Conservation (phyloP, 1,140 invertebrate species). For the Hyphantria cunea region DNA sequence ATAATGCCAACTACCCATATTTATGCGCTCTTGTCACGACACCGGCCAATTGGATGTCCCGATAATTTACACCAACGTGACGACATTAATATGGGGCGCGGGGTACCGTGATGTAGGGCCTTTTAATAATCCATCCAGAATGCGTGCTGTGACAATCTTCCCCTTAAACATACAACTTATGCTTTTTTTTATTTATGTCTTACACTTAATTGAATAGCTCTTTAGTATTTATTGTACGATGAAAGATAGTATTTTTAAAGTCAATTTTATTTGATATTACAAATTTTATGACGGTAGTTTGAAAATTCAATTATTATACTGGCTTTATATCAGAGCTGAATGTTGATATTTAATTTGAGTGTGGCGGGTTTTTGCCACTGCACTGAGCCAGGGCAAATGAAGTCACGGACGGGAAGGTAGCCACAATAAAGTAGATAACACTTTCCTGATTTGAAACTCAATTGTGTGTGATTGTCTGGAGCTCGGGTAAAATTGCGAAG, state of each 20-base stretch:
- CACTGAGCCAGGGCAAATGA: slow-evolving; percentile 13
- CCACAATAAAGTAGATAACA: slow-evolving; percentile 32
- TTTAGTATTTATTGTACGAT: slow-evolving; percentile 21
- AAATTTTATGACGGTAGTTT: slow-evolving; percentile 26
- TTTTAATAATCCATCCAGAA: slow-evolving; percentile 53
- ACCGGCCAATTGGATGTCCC: slow-evolving; percentile 64
- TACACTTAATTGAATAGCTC: slow-evolving; percentile 38
- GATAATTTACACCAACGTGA: slow-evolving; percentile 67
- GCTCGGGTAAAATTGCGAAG: slow-evolving; percentile 21
- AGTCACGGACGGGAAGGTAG: slow-evolving; percentile 27
- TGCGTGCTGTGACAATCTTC: slow-evolving; percentile 56
- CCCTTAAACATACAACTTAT: slow-evolving; percentile 30
- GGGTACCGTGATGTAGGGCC: slow-evolving; percentile 40
- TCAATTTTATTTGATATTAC: slow-evolving; percentile 18
- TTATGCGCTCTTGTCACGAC: slow-evolving; percentile 72
- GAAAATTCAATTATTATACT: slow-evolving; percentile 17
- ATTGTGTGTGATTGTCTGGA: slow-evolving; percentile 29
- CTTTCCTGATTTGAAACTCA: slow-evolving; percentile 28
- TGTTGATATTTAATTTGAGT: slow-evolving; percentile 20
- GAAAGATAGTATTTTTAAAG: slow-evolving; percentile 10
- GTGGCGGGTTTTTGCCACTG: slow-evolving; percentile 17
- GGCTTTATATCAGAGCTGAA: slow-evolving; percentile 3
- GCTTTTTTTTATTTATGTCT: slow-evolving; percentile 38
- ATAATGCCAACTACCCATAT: slow-evolving; percentile 54
- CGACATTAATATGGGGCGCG: slow-evolving; percentile 50